Base-by-base conservation (phyloP, 2,797 vertebrate genomes). In the Thripadectes ignobilis region DNA sequence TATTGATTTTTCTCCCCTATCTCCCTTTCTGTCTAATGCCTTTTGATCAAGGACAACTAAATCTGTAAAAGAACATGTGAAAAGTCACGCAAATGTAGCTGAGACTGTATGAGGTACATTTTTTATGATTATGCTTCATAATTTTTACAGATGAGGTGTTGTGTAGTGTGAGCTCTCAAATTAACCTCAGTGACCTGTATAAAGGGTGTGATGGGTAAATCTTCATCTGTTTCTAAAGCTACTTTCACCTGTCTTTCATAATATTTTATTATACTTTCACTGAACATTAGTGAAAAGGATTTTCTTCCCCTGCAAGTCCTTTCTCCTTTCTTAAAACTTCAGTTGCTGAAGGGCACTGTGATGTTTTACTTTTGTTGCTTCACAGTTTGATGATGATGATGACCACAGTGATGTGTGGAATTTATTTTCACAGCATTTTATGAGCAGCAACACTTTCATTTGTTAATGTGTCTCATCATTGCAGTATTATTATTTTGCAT, bases 401-500 rank as follows among this genome's bases (percentile, higher is more conserved):
- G 90, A 93, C 94, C 91, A 86, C n/a, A 16, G 77, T 93, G 92
- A 96, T 92, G 83, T 85, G 93, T 81, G 62, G 74, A 85, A 90
- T 93, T 92, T 89, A 81, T 97, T 96, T 92, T 94, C 92, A 57
- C 67, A 68, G 81, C 65, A 23, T 92, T 94, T 82, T 80, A 66
- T 83, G 84, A 96, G 58, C 71, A 77, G 67, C 69, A 61, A 43
- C 76, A 43, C 68, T 87, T 88, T 54, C 45, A 76, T 96, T 95
- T 96, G 79, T 93, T 95, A 96, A 86, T 67, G 36, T 80, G 78
- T 91, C 94, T 93, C 92, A 72, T 97, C 77, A 89, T 13, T 85
- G 92, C 85, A 83, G 46, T 84, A 54, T 92, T 96, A 94, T 94
- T 96, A 95, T 94, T 95, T 94, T 95, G 87, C 90, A 95, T 94